Evolutionary conservation across 53 echinoderm and acorn worm species (phyloP), one percentile per base, ranked within the genome.

Genomic region (Luidia sarsii): DNA sequence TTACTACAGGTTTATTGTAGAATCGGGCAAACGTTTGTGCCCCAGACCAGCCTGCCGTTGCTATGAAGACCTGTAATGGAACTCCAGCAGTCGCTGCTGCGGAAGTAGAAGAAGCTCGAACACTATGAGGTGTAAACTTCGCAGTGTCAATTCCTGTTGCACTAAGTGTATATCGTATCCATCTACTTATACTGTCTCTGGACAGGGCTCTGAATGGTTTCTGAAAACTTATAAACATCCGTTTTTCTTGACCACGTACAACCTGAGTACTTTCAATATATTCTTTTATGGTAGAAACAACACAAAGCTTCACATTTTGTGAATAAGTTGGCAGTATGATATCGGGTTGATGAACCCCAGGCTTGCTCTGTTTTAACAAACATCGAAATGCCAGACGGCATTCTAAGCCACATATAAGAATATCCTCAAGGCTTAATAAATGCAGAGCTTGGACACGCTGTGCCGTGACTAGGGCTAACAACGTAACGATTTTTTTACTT

Each of bases 121-220:
- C 33, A 69, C 48, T 34, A 28, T 82, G 83, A 18, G 69, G 55
- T 82, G 68, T 70, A 68, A 70, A 68, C 31, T 57, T 29, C 11
- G 46, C 41, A 7, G 82, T 69, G 35, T 69, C 59, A 68, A 55
- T 82, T 32, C 82, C 82, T 45, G 68, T 57, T 2, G 39, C 0
- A 31, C 19, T 45, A 8, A 82, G 27, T 24, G 56, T 54, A 53
- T 55, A 55, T 38, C 38, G 53, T 35, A 68, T 67, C 24, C 53
- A 63, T 31, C 64, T 63, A 15, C 64, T 63, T 31, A 63, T 63
- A 25, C 43, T 65, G 65, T 65, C 65, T 39, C 43, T 65, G 15
- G 65, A 65, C 65, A 41, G 27, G 18, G 65, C 65, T 65, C 21
- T 38, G 21, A 21, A 65, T 4, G 65, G 65, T 39, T 65, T 65